phyloP scores from a whole-genome alignment of 2,888 invertebrate species.

The Lissocephala sabroskyi region DNA sequence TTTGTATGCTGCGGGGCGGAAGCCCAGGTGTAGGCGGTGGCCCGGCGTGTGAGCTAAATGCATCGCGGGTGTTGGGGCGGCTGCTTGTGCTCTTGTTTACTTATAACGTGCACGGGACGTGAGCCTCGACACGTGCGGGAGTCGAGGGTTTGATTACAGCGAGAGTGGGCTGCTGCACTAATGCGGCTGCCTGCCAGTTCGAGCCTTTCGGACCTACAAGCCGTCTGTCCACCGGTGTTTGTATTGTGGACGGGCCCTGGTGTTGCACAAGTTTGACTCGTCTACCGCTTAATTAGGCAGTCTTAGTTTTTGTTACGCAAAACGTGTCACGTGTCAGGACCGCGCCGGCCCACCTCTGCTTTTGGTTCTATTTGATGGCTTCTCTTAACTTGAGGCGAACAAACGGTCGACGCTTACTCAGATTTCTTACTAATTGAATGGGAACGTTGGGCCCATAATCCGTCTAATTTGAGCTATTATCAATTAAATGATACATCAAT shows the following conservation, averaged over 20 bases:
- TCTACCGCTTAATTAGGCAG: slow-evolving; percentile 12
- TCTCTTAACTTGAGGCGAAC: no score
- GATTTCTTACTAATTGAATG: neutral
- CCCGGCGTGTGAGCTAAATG: slow-evolving; percentile 9
- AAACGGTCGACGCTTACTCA: no score
- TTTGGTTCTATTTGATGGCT: no score
- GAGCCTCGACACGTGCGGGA: slow-evolving; percentile 37
- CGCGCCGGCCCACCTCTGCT: no score
- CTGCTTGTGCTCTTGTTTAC: slow-evolving; percentile 35
- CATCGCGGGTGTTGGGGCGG: slow-evolving; percentile 11
- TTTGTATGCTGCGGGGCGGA: slow-evolving; percentile 42
- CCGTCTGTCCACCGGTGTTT: no score
- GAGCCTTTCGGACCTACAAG: no score
- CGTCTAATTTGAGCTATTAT: slow-evolving; percentile 20
- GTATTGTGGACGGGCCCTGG: no score
- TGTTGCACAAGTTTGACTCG: no score
- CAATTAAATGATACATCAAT: slow-evolving; percentile 7
- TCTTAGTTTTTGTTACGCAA: neutral
- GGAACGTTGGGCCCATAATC: no score
- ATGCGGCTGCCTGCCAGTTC: no score
- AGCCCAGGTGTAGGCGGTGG: neutral
- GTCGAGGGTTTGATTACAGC: neutral
- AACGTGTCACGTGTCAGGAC: neutral
- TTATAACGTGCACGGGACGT: slow-evolving; percentile 47
- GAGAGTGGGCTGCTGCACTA: neutral